Base-by-base conservation (phyloP, 2,888 invertebrate genomes). In the Blastobasis lacticolella region DNA sequence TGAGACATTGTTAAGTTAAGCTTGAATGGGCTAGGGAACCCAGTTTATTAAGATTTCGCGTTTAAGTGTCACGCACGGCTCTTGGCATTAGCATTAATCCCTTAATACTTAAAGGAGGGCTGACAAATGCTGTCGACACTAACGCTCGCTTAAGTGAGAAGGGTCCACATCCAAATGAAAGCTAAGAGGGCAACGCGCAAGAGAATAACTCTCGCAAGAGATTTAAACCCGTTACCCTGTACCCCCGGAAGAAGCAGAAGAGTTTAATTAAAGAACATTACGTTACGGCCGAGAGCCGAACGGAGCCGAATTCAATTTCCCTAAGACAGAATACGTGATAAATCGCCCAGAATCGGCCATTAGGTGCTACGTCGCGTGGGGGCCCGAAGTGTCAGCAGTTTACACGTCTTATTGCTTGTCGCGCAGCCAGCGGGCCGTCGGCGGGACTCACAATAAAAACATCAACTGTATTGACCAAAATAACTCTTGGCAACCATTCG, bases 391-490 rank as follows among this genome's bases (percentile, higher is more conserved):
- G 73, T 78, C 75, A 76, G 78, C 80, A 78, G 71, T 79, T 78
- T 75, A 73, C 75, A 78, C 73, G 76, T 81, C 83, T 82, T 82
- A 81, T 83, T 83, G 79, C 77, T 78, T 78, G 79, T 82, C 79
- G 73, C 68, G 72, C 64, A 64, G 63, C 66, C 69, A 66, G 59
- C 71, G 69, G 72, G 71, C 71, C 71, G 71, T 65, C 73, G 69
- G 64, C 73, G 67, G 64, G 72, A 73, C 78, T 73, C 81, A 83
- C 86, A 87, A 87, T 87, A 88, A 88, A 88, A 87, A 84, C 88
- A 87, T 85, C 88, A 82, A 79, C 83, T 75, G 75, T 79, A 78
- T 81, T 79, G 78, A 87, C 88, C 80, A 81, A 87, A 88, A 88
- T 88, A 88, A 84, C 88, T 88, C 85, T 87, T 88, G 88, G 88